A percentile compares a stretch with the other conserved stretches of the same genome.
phyloP scores from a whole-genome alignment of 2,113 vertebrate genomes.

The Dasyprocta punctata region DNA sequence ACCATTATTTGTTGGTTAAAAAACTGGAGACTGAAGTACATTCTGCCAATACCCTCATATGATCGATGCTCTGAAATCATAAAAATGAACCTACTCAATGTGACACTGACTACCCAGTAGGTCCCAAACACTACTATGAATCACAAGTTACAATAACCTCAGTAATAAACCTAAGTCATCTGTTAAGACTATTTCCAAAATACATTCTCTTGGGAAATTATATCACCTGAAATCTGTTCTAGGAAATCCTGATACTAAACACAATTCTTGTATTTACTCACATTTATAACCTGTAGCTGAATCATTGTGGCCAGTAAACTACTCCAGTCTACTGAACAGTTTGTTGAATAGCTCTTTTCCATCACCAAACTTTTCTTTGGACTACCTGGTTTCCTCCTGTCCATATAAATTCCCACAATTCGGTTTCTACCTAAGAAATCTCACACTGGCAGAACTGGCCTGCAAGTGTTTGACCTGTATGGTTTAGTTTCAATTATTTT shows the following conservation, averaged over 20 bases:
- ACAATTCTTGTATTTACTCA: neutral
- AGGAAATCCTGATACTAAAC: neutral
- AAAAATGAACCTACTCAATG: neutral
- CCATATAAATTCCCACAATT: neutral
- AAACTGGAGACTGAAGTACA: neutral
- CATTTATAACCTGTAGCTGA: neutral
- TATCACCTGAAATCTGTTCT: neutral
- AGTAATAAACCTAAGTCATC: neutral
- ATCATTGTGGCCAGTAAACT: neutral
- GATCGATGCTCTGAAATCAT: neutral
- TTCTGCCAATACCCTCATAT: neutral
- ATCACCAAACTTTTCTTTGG: neutral
- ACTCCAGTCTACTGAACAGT: neutral
- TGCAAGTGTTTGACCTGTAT: neutral
- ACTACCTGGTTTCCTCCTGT: neutral
- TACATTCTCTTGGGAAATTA: neutral
- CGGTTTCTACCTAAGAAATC: neutral
- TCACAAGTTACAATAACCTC: neutral
- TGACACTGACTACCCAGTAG: neutral
- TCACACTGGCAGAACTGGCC: neutral
- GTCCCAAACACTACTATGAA: constrained; percentile 3
- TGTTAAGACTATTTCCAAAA: neutral
- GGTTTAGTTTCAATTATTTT: neutral
- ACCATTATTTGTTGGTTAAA: neutral
- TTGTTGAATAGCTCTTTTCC: neutral